Percentiles rank a stretch among this genome's conserved stretches.
phyloP scores from a whole-genome alignment of 2,113 vertebrate species.

The Rhinichthys klamathensis region DNA sequence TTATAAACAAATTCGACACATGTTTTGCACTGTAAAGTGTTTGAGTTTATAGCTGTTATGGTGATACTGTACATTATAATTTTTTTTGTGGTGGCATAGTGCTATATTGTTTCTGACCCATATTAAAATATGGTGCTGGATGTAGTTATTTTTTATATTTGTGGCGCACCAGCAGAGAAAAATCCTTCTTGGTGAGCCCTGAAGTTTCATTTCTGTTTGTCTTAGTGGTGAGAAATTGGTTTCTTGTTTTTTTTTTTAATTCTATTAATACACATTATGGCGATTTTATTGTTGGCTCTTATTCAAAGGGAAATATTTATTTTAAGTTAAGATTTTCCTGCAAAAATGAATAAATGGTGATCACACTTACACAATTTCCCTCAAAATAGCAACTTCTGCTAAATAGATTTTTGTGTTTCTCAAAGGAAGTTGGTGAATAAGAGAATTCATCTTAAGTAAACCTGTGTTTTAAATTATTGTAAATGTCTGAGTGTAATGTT shows the following conservation, averaged over 20 bases:
- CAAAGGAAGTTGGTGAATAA: neutral
- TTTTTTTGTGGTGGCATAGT: neutral
- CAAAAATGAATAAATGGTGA: neutral
- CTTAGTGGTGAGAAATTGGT: neutral
- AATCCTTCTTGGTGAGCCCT: neutral
- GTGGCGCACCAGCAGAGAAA: neutral
- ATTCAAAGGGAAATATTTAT: neutral
- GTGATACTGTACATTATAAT: neutral
- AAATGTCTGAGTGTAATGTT: neutral
- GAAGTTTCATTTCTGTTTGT: neutral
- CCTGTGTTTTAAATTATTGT: neutral
- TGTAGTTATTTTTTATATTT: neutral
- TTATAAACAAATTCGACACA: neutral
- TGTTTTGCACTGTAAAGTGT: neutral
- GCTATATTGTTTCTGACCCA: neutral
- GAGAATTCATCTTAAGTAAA: neutral
- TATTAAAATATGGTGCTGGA: neutral
- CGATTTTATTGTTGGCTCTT: neutral
- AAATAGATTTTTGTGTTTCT: no score
- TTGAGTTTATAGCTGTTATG: neutral
- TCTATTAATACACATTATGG: neutral
- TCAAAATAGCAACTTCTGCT: no score
- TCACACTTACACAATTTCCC: neutral
- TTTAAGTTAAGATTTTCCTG: neutral
- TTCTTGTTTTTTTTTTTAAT: neutral